These are phyloP conservation scores for Dryas iulia DNA, from an alignment of 1,140 invertebrate species.

Conservation along the genomic window DNA sequence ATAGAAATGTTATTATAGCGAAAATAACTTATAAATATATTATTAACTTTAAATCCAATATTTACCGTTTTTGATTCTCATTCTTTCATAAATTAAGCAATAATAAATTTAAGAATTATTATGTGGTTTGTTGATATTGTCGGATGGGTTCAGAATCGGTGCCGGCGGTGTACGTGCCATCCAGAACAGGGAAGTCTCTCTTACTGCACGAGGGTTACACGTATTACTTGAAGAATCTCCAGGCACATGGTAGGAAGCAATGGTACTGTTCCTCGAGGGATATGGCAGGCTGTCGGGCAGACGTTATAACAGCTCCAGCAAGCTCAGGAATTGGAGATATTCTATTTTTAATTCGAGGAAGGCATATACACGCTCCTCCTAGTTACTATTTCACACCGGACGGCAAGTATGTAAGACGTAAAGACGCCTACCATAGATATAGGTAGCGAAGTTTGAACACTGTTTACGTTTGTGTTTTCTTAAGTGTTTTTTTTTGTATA, in stretches of 20 bases:
- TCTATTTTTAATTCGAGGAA: slow-evolving; percentile 63
- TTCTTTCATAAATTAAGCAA: neutral
- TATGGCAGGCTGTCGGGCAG: slow-evolving; percentile 71
- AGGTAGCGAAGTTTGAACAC: slow-evolving; percentile 50
- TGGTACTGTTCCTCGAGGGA: slow-evolving; percentile 75
- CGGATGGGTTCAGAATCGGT: slow-evolving; percentile 61
- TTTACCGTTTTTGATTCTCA: neutral
- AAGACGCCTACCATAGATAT: slow-evolving; percentile 67
- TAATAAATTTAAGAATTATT: slow-evolving; percentile 9
- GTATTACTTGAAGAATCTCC: slow-evolving; percentile 73
- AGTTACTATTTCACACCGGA: slow-evolving; percentile 72
- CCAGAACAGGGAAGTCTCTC: slow-evolving; percentile 72
- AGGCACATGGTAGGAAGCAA: slow-evolving; percentile 71
- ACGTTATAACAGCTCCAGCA: slow-evolving; percentile 70
- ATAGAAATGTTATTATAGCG: no score
- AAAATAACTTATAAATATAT: neutral
- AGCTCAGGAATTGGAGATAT: slow-evolving; percentile 53
- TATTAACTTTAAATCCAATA: neutral
- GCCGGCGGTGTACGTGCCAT: slow-evolving; percentile 74
- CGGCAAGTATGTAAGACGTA: slow-evolving; percentile 72
- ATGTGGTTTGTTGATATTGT: slow-evolving; percentile 47
- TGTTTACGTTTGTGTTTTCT: slow-evolving; percentile 18
- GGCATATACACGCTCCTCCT: slow-evolving; percentile 69
- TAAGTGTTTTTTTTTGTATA: slow-evolving; percentile 28
- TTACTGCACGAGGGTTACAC: slow-evolving; percentile 73